Evolutionary conservation across 2,113 vertebrate genomes (phyloP).

Genomic region (Trichomycterus rosablanca): DNA sequence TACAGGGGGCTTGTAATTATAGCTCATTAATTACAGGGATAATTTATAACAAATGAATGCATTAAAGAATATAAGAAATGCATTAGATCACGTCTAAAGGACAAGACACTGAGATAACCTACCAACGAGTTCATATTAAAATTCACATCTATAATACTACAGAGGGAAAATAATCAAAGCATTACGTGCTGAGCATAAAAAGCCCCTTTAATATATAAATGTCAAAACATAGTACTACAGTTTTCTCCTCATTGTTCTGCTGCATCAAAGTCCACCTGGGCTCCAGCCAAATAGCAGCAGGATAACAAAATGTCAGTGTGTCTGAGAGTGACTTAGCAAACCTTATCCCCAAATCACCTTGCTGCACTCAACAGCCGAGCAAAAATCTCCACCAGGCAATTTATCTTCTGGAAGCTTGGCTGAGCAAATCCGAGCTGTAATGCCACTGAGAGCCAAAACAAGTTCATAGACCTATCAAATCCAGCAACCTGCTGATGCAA

Average conservation of each 20-base stretch:
- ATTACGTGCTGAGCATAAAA: too few relatives aligned
- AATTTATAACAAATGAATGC: too few relatives aligned
- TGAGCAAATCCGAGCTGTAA: constrained; percentile 16
- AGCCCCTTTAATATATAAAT: too few relatives aligned
- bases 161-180: too few relatives aligned
- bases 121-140: too few relatives aligned
- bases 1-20: too few relatives aligned
- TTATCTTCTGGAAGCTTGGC: constrained; percentile 38
- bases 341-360: constrained; percentile 39
- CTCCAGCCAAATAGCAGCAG: constrained; percentile 40
- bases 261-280: constrained; percentile 40
- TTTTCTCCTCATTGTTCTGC: constrained; percentile 15
- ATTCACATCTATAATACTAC: too few relatives aligned
- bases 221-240: not conserved
- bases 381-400: constrained; percentile 35
- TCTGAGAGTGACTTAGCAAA: constrained; percentile 38
- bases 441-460: constrained; percentile 21
- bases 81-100: too few relatives aligned
- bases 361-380: constrained; percentile 25
- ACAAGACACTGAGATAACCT: too few relatives aligned
- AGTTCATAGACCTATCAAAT: constrained; percentile 25
- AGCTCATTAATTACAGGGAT: too few relatives aligned
- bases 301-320: constrained; percentile 36
- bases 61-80: too few relatives aligned
- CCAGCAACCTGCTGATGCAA: constrained; percentile 5